Evolutionary conservation across 2,888 invertebrate species (phyloP), one percentile per base, ranked within the genome.

Genomic region (Platycheirus rosarum): DNA sequence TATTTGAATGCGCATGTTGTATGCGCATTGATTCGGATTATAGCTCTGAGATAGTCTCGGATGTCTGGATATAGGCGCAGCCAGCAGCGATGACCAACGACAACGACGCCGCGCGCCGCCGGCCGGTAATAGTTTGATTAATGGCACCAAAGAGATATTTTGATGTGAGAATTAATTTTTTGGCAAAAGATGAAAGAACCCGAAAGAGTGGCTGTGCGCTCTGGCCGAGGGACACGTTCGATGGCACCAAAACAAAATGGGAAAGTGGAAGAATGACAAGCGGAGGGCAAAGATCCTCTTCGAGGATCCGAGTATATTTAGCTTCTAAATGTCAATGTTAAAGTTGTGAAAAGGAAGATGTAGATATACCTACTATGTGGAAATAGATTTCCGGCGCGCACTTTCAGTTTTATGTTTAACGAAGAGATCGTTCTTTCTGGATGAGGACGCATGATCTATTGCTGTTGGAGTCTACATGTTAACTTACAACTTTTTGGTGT

Each of bases 11-110:
- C 44, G 60, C 80, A 80, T 80, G 80, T 76, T 80, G 66, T 76
- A 70, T 76, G 80, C 80, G 53, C 80, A 76, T 66, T 80, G 80
- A 80, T 80, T 80, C 62, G 80, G 80, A 80, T 80, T 80, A 71
- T 53, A 66, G 70, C 53, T 66, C 16, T 26, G 53, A 51, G 75
- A 80, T 80, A 80, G 80, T 53, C 80, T 70, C 66, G 53, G 57
- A 46, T 75, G 75, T 70, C 80, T 71, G 76, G 65, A 66, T 60
- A 70, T 46, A 75, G 70, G 69, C 68, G 69, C 60, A 60, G 60
- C 44, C 40, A 48, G 20, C 37, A 32, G 20, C 20, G 14, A 53
- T 40, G 53, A 62, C 66, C 37, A 29, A 8, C 13, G 46, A 57
- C 57, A 18, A 57, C 44, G 62, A 62, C 68, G 46, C 37, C 53